These are phyloP conservation scores for Tenthredo distinguenda DNA, from an alignment of 2,888 invertebrate genomes.

Conservation along the genomic window DNA sequence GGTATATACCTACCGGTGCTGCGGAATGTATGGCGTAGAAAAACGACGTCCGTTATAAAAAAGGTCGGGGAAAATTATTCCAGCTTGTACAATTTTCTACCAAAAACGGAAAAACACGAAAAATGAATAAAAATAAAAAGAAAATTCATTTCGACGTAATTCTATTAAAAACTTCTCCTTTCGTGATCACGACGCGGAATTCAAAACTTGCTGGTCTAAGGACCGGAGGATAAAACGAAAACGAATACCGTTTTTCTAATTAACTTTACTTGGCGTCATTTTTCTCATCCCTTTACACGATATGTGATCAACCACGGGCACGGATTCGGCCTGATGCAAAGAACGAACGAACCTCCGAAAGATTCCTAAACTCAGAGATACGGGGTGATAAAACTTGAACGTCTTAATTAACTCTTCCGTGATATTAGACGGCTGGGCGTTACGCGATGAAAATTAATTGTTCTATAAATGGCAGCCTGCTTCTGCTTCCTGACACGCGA, in stretches of 20 bases:
- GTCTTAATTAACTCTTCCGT: conserved; percentile 45
- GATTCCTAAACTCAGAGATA: background rate
- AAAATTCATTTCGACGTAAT: background rate
- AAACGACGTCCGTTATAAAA: background rate
- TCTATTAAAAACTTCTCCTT: background rate
- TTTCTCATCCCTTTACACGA: background rate
- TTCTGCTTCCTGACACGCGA: background rate
- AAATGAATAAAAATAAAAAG: background rate
- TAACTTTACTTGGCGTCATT: background rate
- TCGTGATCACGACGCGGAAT: background rate
- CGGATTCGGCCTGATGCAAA: background rate
- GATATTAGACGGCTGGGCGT: background rate
- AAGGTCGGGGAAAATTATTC: background rate
- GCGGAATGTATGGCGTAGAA: background rate
- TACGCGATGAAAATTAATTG: conserved; percentile 47
- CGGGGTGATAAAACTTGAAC: background rate
- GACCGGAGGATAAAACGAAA: background rate
- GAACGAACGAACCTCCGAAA: background rate
- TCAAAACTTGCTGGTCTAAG: background rate
- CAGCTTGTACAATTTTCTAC: background rate
- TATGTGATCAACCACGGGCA: background rate
- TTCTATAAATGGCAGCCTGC: conserved; percentile 11
- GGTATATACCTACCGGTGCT: background rate
- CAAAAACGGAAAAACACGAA: too few relatives aligned
- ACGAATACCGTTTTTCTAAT: background rate